Conservation (phyloP, 23 tunicate species). For the Styela clava region DNA sequence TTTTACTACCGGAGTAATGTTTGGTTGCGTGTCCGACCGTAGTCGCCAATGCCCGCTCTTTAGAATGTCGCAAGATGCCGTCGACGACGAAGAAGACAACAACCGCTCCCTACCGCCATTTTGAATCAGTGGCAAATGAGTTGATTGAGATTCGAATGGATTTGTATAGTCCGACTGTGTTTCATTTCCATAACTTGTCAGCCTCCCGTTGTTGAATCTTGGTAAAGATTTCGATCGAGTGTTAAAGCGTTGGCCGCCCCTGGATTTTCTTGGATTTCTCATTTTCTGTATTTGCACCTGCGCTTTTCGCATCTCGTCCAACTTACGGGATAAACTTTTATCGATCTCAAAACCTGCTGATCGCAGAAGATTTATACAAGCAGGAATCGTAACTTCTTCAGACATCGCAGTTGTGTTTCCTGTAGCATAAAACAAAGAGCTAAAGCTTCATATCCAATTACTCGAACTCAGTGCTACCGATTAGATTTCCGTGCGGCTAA, state of each 20-base stretch:
- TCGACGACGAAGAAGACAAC: slow-evolving; percentile 1
- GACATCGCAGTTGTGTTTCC: not conserved
- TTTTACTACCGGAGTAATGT: not conserved
- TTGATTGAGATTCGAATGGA: not conserved
- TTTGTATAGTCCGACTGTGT: not conserved
- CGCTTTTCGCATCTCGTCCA: not conserved
- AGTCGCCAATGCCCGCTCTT: not conserved
- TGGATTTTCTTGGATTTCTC: not conserved
- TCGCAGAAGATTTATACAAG: not conserved
- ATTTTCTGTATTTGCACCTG: not conserved
- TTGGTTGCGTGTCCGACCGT: not conserved
- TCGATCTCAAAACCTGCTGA: not conserved
- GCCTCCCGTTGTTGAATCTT: not conserved
- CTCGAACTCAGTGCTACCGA: no score
- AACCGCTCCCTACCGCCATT: not conserved
- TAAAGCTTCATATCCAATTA: no score
- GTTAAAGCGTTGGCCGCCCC: not conserved
- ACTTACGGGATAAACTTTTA: not conserved
- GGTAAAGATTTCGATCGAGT: not conserved
- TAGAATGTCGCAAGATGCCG: not conserved
- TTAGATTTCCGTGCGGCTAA: no score
- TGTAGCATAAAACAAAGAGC: not conserved
- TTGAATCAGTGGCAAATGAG: not conserved
- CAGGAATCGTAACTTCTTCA: not conserved
- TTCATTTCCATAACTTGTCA: not conserved